phyloP scores from a whole-genome alignment of 2,113 vertebrate genomes.

The Meriones unguiculatus region DNA sequence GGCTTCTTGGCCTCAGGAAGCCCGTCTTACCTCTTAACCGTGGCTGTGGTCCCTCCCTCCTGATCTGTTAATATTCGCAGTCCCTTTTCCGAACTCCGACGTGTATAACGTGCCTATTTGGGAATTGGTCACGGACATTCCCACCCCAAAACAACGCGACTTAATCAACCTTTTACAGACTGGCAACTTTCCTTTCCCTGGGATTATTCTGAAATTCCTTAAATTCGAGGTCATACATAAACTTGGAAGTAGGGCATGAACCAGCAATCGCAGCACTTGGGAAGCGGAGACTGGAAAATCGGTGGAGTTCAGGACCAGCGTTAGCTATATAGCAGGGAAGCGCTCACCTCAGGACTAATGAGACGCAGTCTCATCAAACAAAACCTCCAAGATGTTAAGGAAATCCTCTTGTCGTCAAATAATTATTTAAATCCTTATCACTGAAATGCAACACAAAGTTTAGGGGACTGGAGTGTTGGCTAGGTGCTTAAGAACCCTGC shows the following conservation, averaged over 20 bases:
- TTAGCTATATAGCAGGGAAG: not conserved
- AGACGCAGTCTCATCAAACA: not conserved
- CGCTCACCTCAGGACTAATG: not conserved
- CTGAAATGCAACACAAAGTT: not conserved
- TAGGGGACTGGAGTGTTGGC: not conserved
- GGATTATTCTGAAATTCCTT: not conserved
- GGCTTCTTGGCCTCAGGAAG: rapidly evolving
- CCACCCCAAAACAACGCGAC: not conserved
- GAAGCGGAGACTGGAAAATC: not conserved
- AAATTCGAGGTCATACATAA: not conserved
- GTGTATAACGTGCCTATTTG: not conserved
- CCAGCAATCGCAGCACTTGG: not conserved
- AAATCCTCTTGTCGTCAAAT: not conserved
- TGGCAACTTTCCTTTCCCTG: not conserved
- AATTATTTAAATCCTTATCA: not conserved
- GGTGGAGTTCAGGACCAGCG: not conserved
- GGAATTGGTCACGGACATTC: not conserved
- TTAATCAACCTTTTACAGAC: not conserved
- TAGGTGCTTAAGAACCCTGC: too few species aligned
- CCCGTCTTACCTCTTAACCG: not conserved
- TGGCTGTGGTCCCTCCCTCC: rapidly evolving
- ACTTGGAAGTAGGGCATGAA: not conserved
- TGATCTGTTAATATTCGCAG: too few species aligned
- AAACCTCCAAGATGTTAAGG: not conserved
- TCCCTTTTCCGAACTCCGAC: rapidly evolving